Evolutionary conservation across 2,888 invertebrate genomes (phyloP), one percentile per base, ranked within the genome.

Genomic region (Sphecodes monilicornis): DNA sequence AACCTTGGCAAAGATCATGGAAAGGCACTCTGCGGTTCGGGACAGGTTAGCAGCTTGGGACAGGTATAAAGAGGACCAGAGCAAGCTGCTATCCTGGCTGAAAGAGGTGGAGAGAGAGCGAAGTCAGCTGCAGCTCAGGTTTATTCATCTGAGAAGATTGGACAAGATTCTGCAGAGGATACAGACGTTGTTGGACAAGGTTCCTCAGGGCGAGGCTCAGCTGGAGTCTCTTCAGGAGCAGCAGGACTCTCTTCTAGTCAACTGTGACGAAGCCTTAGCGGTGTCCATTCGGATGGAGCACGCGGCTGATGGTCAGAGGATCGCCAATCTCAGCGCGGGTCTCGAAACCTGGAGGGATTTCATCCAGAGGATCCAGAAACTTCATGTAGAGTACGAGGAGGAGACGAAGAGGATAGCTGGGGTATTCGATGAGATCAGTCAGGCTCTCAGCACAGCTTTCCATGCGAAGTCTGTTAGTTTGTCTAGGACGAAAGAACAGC

Each of bases 221-320:
- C 94, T 96, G 0, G 96, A 96, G 11, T 96, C 96, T 79, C 95
- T 98, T 22, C 96, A 96, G 85, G 94, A 95, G 29, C 97, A 98
- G 91, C 97, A 98, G 90, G 96, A 96, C 79, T 95, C 96, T 88
- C 95, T 98, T 16, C 93, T 97, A 70, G 95, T 95, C 80, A 97
- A 97, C 92, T 97, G 97, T 86, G 98, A 98, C 89, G 97, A 97
- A 89, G 96, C 97, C 0, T 95, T 98, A 76, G 97, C 97, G 5
- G 96, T 97, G 0, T 97, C 98, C 0, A 97, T 98, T 26, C 96
- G 97, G 84, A 97, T 98, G 96, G 98, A 98, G 93, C 97, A 97
- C 92, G 97, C 97, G 0, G 97, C 98, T 2, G 96, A 97, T 50
- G 96, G 96, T 1, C 97, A 98, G 93, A 95, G 98, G 80, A 96